phyloP scores from a whole-genome alignment of 2,888 invertebrate genomes.

The Eurois occulta region DNA sequence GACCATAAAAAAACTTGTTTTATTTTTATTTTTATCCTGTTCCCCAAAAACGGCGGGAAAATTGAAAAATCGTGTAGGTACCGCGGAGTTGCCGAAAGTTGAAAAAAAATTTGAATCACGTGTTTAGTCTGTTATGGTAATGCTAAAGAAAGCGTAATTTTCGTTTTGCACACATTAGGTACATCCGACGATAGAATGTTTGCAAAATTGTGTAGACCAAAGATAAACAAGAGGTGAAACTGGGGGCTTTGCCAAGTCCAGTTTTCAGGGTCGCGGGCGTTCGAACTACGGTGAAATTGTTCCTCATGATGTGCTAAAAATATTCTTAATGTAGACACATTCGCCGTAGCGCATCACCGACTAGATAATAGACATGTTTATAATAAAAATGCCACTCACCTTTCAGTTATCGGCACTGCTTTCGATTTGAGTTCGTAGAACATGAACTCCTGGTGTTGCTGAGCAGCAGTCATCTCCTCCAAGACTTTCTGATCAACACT shows the following conservation, averaged over 20 bases:
- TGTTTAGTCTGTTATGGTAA: conserved; percentile 41
- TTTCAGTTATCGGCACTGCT: conserved; percentile 90
- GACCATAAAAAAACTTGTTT: background rate
- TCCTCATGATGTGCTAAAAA: conserved; percentile 88
- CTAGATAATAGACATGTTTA: conserved; percentile 62
- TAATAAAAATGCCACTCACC: conserved; percentile 82
- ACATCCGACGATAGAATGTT: conserved; percentile 67
- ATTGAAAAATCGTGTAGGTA: conserved; percentile 22
- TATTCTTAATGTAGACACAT: conserved; percentile 79
- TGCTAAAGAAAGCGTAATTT: conserved; percentile 51
- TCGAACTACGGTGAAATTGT: conserved; percentile 86
- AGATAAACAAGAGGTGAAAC: conserved; percentile 83
- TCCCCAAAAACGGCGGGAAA: conserved; percentile 70
- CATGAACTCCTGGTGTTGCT: conserved; percentile 91
- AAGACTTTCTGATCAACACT: conserved; percentile 89
- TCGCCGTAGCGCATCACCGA: conserved; percentile 69
- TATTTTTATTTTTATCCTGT: background rate
- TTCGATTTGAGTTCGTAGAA: conserved; percentile 92
- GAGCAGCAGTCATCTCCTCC: conserved; percentile 90
- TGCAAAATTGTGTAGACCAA: conserved; percentile 74
- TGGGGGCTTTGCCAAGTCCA: conserved; percentile 88
- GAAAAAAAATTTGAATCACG: conserved; percentile 23
- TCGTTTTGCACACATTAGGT: conserved; percentile 49
- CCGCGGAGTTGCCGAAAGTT: background rate
- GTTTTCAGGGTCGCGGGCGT: conserved; percentile 86